Conservation (phyloP, 1,140 invertebrate genomes). For the Xylocopa sonorina region DNA sequence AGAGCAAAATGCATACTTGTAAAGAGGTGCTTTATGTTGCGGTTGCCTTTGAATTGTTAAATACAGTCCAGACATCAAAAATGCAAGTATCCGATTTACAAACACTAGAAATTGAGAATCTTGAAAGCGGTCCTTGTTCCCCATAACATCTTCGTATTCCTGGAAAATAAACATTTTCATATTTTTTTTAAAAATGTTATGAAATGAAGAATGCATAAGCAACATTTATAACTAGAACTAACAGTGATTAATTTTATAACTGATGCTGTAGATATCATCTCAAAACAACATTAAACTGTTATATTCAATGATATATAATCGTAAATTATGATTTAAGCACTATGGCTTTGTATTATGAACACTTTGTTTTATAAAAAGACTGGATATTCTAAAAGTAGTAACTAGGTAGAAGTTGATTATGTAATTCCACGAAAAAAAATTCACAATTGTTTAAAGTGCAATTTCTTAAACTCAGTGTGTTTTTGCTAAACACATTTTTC, state of each 20-base stretch:
- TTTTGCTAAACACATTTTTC: neutral
- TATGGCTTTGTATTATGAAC: slow-evolving; percentile 17
- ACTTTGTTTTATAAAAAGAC: slow-evolving; percentile 4
- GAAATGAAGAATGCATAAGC: too few species aligned
- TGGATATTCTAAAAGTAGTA: slow-evolving; percentile 5
- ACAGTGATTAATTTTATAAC: neutral
- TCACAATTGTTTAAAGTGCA: neutral
- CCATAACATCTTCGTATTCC: slow-evolving; percentile 86
- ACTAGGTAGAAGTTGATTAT: slow-evolving; percentile 16
- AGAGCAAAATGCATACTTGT: slow-evolving; percentile 98
- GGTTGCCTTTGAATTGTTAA: slow-evolving; percentile 86
- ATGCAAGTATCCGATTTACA: slow-evolving; percentile 94
- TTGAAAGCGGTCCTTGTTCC: slow-evolving; percentile 87
- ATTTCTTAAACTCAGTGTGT: neutral
- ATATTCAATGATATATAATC: neutral
- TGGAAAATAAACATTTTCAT: slow-evolving; percentile 75
- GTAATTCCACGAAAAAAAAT: neutral
- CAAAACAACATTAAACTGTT: neutral
- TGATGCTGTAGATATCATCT: neutral
- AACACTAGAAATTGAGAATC: slow-evolving; percentile 98
- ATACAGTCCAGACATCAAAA: slow-evolving; percentile 87
- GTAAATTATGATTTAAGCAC: neutral
- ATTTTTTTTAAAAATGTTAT: too few species aligned
- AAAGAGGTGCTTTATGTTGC: slow-evolving; percentile 92
- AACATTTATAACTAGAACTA: neutral